Evolutionary conservation across 64 coral and sea anemone genomes (phyloP), one percentile per base, ranked within the genome.

Genomic region (Dendronephthya gigantea): DNA sequence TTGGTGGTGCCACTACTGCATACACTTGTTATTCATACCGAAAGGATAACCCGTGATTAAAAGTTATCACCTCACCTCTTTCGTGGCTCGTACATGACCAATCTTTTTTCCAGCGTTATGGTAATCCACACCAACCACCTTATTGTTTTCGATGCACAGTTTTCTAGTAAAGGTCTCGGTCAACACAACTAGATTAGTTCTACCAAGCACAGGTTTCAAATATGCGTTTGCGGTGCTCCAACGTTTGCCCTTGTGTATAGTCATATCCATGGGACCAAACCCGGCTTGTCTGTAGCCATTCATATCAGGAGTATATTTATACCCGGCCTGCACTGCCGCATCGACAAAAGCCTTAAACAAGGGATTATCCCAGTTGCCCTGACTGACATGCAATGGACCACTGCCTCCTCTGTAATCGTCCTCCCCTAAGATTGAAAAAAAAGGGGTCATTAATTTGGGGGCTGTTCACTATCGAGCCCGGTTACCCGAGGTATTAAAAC

Each of bases 161-260:
- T 83, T 92, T 25, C 88, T 92, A n/a, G 89, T 90, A 39, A 90
- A 83, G 31, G 94, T 88, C 52, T 85, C 90, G 19, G 86, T 90
- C 8, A 92, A 86, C 68, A 88, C 74, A 32, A 81, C 48, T 23
- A 96, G 82, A 58, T 96, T 92, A 55, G 34, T 90, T 1, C 88
- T 65, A 29, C 74, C 85, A 15, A 92, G 83, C 9, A 85, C 88
- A 38, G 94, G 90, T 58, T 91, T 88, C 7, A 96, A 75, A 72
- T 96, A 96, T n/a, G 94, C 94, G 85, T 96, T 92, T 15, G 94
- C 91, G 17, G 94, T 90, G 40, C 76, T 96, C 94, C 94, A 96
- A 40, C 94, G 70, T 39, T 69, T 85, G 12, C 94, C 94, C 70
- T 93, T 86, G 47, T 96, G 88, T 25, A 96, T 87, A 22, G 94